Evolutionary conservation across 1,140 invertebrate species (phyloP), one percentile per base, ranked within the genome.

Genomic region (Drosophila carrolli): DNA sequence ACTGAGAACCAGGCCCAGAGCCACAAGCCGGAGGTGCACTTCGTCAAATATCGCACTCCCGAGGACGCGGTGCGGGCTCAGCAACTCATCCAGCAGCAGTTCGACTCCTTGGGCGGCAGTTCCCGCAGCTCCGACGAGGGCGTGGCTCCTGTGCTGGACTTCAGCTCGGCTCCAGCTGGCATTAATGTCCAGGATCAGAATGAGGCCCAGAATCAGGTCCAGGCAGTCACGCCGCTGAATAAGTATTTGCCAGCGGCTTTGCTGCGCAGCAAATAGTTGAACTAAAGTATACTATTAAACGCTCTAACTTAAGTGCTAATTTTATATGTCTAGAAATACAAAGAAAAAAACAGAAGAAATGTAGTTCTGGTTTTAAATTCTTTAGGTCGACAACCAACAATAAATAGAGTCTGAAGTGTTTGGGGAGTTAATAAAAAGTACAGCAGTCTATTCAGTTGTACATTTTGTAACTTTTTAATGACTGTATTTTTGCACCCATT

Each of bases 1-100:
- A 41, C 13, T 5, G 78, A 86, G 32, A 53, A 62, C 5, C 77
- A 79, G 53, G 63, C 44, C 14, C 53, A 70, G 14, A 47, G 47
- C 5, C 78, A 79, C 38, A 90, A 90, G 59, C 86, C 86, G 3
- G 86, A 90, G 76, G 86, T 90, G 67, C 86, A 90, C 38, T 90
- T 90, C 10, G 86, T 90, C 50, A 90, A 90, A 55, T 90, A 90
- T 46, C 86, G 86, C 61, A 90, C 86, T 0, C 65, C 81, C n/a
- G 86, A 90, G 48, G 86, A 90, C 13, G 86, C 86, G n/a, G 61
- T 82, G 44, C 72, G 85, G 5, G 86, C 86, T 11, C 86, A 90
- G 59, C 81, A 90, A 40, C 59, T 81, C 8, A 90, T 90, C 38
- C 86, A 90, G 68, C 75, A 90, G 29, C 86, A 90, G 51, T 90